Conservation (phyloP, 2,797 vertebrate species). For the Poecilia wingei region DNA sequence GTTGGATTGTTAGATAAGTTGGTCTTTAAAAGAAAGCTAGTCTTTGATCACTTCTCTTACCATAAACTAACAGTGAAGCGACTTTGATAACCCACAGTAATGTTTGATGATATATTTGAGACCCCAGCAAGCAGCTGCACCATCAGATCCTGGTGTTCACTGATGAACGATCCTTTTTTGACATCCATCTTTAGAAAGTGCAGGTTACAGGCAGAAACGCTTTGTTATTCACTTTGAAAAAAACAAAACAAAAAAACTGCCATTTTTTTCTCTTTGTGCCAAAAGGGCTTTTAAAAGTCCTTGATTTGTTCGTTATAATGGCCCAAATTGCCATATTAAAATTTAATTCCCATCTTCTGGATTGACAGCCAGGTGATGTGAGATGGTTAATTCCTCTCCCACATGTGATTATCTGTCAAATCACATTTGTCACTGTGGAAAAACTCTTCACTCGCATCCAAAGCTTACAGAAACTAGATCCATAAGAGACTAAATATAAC, state of each 20-base stretch:
- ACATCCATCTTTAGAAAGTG: constrained; percentile 6
- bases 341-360: background rate
- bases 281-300: background rate
- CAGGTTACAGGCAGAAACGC: background rate
- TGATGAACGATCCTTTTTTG: constrained; percentile 9
- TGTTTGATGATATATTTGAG: constrained; percentile 12
- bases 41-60: constrained; percentile 35
- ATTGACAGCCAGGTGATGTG: background rate
- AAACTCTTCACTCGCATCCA: background rate
- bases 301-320: constrained; percentile 5
- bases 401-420: background rate
- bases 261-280: background rate
- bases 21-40: background rate
- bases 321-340: constrained; percentile 6
- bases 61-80: constrained; percentile 5
- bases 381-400: background rate
- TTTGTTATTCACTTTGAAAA: background rate
- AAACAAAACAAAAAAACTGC: background rate
- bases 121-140: constrained; percentile 21
- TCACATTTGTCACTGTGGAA: background rate
- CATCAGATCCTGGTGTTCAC: constrained; percentile 28
- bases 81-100: constrained; percentile 7
- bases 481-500: background rate
- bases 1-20: constrained; percentile 29
- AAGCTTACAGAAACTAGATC: background rate